These are phyloP conservation scores for Caradrina kadenii DNA, from an alignment of 2,888 invertebrate genomes.

Conservation along the genomic window DNA sequence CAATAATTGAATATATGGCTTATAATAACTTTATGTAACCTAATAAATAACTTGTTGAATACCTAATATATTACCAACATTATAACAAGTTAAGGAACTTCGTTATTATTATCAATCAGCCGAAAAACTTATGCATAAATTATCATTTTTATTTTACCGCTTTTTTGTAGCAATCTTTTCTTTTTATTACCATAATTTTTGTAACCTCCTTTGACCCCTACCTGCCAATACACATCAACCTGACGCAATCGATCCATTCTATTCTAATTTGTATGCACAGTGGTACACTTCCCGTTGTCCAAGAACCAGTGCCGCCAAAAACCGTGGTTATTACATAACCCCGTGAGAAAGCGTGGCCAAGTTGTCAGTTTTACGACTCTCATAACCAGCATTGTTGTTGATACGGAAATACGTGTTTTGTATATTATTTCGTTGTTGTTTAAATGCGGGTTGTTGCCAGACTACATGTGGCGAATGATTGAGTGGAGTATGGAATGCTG, in stretches of 20 bases:
- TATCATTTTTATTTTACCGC: not conserved
- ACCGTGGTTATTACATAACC: conserved; percentile 52
- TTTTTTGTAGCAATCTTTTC: not conserved
- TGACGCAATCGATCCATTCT: conserved; percentile 48
- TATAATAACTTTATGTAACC: too few species aligned
- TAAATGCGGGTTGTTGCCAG: conserved; percentile 41
- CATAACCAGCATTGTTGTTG: conserved; percentile 48
- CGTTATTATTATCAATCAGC: not conserved
- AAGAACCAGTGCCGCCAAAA: conserved; percentile 43
- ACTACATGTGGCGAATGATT: conserved; percentile 41
- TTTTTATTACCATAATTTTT: conserved; percentile 9
- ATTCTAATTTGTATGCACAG: conserved; percentile 56
- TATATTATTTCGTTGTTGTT: conserved; percentile 42
- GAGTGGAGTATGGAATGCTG: conserved; percentile 15
- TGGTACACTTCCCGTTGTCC: conserved; percentile 43
- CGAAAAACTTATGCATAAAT: not conserved
- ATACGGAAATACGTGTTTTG: conserved; percentile 62
- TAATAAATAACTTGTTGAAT: too few species aligned
- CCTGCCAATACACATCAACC: conserved; percentile 32
- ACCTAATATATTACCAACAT: too few species aligned
- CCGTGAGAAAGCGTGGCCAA: conserved; percentile 65
- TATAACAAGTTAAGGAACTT: too few species aligned
- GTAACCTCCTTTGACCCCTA: conserved; percentile 15
- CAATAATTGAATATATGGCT: too few species aligned
- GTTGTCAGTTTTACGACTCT: conserved; percentile 55